Evolutionary conservation across 2,888 invertebrate genomes (phyloP).

Genomic region (Drosophila peninsularis): DNA sequence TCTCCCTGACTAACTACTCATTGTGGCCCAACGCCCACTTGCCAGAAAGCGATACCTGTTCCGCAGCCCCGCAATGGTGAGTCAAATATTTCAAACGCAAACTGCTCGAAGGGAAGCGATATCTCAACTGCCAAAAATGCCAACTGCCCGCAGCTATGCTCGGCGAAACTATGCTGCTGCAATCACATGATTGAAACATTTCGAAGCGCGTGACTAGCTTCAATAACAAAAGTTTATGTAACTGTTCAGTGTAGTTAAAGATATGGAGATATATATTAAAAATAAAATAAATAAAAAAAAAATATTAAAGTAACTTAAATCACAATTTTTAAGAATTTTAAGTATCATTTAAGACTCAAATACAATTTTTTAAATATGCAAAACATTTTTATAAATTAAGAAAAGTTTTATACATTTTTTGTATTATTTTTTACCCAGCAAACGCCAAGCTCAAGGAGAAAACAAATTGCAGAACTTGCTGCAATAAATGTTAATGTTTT

Average conservation of each 20-base stretch:
- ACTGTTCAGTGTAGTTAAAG: neutral
- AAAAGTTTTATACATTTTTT: neutral
- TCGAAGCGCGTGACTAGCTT: neutral
- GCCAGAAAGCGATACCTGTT: neutral
- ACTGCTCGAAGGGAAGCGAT: neutral
- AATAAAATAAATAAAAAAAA: neutral
- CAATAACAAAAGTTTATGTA: neutral
- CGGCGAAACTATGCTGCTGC: neutral
- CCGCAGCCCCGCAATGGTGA: neutral
- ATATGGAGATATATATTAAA: neutral
- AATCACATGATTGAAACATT: neutral
- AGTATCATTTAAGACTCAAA: neutral
- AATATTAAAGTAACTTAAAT: too few species aligned
- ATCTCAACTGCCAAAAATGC: neutral
- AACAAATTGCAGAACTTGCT: slow-evolving; percentile 17
- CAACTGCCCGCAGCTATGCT: neutral
- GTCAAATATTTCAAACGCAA: slow-evolving; percentile 1
- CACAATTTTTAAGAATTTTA: too few species aligned
- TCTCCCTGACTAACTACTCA: neutral
- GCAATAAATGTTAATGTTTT: slow-evolving; percentile 34
- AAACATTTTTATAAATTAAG: too few species aligned
- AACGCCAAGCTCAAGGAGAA: slow-evolving; percentile 1
- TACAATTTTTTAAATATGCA: too few species aligned
- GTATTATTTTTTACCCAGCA: neutral
- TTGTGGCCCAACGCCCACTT: neutral